Base-by-base conservation (phyloP, 2,113 vertebrate species). In the Eidolon helvum region DNA sequence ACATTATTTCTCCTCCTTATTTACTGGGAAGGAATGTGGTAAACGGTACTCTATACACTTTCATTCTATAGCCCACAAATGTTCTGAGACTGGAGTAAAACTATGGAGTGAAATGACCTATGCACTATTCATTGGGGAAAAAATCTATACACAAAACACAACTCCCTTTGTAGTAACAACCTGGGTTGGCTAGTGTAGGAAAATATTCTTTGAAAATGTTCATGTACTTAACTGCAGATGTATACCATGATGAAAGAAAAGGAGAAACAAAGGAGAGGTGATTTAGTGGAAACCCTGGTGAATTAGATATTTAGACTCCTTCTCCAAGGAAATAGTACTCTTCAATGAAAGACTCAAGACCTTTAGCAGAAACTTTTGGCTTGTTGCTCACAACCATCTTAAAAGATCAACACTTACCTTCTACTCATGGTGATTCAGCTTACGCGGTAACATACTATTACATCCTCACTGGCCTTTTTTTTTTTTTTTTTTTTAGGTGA, bases 361-460 rank as follows among this genome's bases (percentile, higher is more conserved):
- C 38, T 57, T 78, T 69, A 96, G 83, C 10, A 95, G n/a, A 94
- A 93, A 86, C 30, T 24, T 90, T 87, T 65, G 66, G 0, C 0
- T 26, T 77, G 15, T 68, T 93, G 12, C 21, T 15, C 1, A 74
- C 75, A 78, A 57, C n/a, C 40, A 48, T 93, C 65, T 96, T 97
- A 84, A 97, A 92, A 98, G 65, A 83, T 10, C 24, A 85, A 68
- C 4, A 50, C 28, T 88, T 90, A 12, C 11, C 65, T 22, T 38
- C 4, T 21, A 66, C n/a, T 14, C 35, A 69, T 78, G n/a, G 24
- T 33, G 48, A 69, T 35, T 94, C 40, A 82, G 85, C n/a, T 57
- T 93, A 95, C 63, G 94, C 15, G 33, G 57, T 68, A 68, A 80
- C 38, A 96, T 96, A 95, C 38, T 28, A 21, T n/a, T 87, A 40